Evolutionary conservation across 2,888 invertebrate species (phyloP).

Genomic region (Dusona sp.): DNA sequence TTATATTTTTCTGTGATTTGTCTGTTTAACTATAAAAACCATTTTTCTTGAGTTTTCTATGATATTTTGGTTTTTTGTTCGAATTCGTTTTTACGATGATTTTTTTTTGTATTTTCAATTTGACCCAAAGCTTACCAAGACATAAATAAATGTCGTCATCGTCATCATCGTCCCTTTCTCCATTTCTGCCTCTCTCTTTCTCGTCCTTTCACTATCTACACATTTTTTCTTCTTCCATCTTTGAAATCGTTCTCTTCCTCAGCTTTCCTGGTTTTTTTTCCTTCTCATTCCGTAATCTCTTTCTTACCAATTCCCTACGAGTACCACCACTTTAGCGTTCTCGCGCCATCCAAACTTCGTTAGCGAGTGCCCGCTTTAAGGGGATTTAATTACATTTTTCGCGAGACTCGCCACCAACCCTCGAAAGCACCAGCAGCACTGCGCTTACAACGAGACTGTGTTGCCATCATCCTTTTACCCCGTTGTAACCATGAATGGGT

Average conservation of each 20-base stretch:
- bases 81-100: background rate
- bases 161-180: constrained; percentile 12
- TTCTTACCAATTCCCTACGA: constrained; percentile 38
- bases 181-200: background rate
- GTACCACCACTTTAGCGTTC: constrained; percentile 44
- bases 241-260: background rate
- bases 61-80: background rate
- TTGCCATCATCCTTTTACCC: constrained; percentile 15
- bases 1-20: background rate
- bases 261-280: background rate
- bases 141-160: background rate
- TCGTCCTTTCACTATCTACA: background rate
- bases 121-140: too few species aligned
- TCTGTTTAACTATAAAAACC: background rate
- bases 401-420: constrained; percentile 67
- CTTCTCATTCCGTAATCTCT: constrained; percentile 61
- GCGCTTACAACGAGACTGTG: constrained; percentile 1
- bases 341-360: constrained; percentile 78
- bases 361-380: constrained; percentile 79
- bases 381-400: constrained; percentile 82
- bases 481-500: constrained; percentile 54
- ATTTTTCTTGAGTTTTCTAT: background rate
- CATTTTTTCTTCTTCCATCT: background rate
- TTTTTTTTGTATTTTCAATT: background rate
- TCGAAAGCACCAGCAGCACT: constrained; percentile 30